Conservation (phyloP, 2,888 invertebrate species). For the Caenorhabditis imperialis region DNA sequence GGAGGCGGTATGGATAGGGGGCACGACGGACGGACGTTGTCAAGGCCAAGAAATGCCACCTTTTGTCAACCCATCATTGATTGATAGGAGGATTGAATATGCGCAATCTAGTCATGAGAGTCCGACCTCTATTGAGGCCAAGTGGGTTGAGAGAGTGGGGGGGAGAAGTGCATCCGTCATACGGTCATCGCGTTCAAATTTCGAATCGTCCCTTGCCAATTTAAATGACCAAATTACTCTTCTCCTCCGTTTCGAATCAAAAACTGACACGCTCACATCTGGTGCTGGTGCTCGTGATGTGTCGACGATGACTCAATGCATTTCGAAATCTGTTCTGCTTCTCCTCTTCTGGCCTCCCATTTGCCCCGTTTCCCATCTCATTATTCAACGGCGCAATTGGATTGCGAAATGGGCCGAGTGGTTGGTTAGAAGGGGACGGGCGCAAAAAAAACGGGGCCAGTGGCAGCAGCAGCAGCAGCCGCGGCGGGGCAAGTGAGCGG, state of each 20-base stretch:
- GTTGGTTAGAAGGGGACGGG: neutral
- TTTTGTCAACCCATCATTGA: slow-evolving; percentile 51
- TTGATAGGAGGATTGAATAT: slow-evolving; percentile 51
- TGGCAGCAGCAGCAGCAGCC: slow-evolving; percentile 33
- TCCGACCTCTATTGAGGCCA: slow-evolving; percentile 27
- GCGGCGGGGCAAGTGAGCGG: slow-evolving; percentile 33
- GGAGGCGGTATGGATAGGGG: slow-evolving; percentile 30
- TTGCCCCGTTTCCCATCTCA: slow-evolving; percentile 44
- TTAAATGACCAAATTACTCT: too few species aligned
- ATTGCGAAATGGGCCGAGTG: slow-evolving; percentile 54
- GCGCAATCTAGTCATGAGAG: slow-evolving; percentile 46
- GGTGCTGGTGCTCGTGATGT: slow-evolving; percentile 37
- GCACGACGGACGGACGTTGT: slow-evolving; percentile 31
- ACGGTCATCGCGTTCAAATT: slow-evolving; percentile 17
- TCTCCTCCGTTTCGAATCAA: slow-evolving; percentile 28
- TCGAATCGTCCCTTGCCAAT: too few species aligned
- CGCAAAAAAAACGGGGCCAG: slow-evolving; percentile 36
- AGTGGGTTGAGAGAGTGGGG: slow-evolving; percentile 11
- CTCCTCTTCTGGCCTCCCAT: slow-evolving; percentile 26
- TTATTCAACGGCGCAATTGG: slow-evolving; percentile 52
- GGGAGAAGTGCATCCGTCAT: slow-evolving; percentile 2
- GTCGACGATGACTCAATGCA: slow-evolving; percentile 47
- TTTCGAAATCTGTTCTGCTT: slow-evolving; percentile 45
- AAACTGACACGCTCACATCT: slow-evolving; percentile 53
- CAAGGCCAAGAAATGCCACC: slow-evolving; percentile 58